A percentile compares a stretch with the other conserved stretches of the same genome.
These are phyloP conservation scores for Phyllotreta striolata DNA, from an alignment of 2,888 invertebrate species.

Conservation along the genomic window DNA sequence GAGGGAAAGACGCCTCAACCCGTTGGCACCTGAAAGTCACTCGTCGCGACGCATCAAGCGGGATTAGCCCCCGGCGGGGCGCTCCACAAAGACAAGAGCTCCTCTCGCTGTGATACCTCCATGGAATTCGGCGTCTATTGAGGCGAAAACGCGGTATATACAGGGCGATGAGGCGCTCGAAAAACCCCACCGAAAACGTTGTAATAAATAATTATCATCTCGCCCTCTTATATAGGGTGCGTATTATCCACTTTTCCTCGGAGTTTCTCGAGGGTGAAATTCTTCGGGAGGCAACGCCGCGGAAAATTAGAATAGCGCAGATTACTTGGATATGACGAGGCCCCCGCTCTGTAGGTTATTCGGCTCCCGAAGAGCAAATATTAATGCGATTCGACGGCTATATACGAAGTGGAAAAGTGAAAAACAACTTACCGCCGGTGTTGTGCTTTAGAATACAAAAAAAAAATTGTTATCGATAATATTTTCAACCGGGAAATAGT, in stretches of 20 bases:
- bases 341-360: conserved; percentile 13
- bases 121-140: conserved; percentile 29
- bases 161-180: no score
- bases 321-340: conserved; percentile 37
- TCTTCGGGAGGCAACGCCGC: conserved; percentile 49
- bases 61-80: conserved; percentile 17
- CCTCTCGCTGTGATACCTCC: conserved; percentile 18
- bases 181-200: no score
- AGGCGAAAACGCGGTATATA: conserved; percentile 5
- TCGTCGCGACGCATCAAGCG: conserved; percentile 21
- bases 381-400: no score
- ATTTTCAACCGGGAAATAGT: no score
- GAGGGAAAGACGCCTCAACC: neutral
- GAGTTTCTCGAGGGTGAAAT: conserved; percentile 48
- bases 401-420: no score
- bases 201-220: conserved; percentile 21
- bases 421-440: no score
- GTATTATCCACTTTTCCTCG: conserved; percentile 41
- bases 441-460: no score
- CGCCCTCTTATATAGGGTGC: conserved; percentile 26
- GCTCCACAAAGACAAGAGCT: conserved; percentile 25
- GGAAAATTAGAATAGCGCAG: conserved; percentile 53
- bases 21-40: conserved; percentile 27
- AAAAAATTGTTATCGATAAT: no score
- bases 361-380: neutral